Percentiles rank a stretch among this genome's conserved stretches.
These are phyloP conservation scores for Brachionus sp. DNA, from an alignment of 1,140 invertebrate species.

Conservation along the genomic window DNA sequence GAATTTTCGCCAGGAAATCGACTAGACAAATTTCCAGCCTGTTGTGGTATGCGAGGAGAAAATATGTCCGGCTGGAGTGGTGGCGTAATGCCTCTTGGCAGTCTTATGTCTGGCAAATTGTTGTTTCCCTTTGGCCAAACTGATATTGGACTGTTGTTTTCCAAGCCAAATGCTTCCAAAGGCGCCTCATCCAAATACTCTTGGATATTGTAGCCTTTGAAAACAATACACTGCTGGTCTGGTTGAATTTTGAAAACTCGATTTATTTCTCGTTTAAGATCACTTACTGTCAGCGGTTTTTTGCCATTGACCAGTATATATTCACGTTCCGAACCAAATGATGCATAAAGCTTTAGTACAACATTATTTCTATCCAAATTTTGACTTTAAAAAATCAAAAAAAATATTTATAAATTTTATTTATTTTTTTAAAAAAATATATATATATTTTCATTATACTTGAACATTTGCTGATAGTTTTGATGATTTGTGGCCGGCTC, in stretches of 20 bases:
- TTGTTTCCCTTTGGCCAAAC: conserved; percentile 23
- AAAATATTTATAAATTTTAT: neutral
- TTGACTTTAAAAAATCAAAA: neutral
- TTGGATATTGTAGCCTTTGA: neutral
- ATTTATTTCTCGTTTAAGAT: conserved; percentile 36
- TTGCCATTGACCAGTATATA: conserved; percentile 15
- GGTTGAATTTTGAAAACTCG: conserved; percentile 23
- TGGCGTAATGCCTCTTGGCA: conserved; percentile 10
- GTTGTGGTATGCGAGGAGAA: conserved; percentile 10
- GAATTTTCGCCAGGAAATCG: neutral
- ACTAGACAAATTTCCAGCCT: neutral
- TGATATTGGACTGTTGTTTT: conserved; percentile 27
- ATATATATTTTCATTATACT: neutral
- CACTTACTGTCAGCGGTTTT: neutral
- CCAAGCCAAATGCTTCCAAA: conserved; percentile 11
- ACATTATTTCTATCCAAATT: conserved; percentile 26
- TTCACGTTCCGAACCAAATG: conserved; percentile 31
- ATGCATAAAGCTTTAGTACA: conserved; percentile 24
- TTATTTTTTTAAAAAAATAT: neutral
- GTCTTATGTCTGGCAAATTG: neutral
- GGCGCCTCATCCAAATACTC: conserved; percentile 20
- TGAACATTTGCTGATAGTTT: conserved; percentile 3
- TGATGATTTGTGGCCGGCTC: neutral
- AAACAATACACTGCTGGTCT: conserved; percentile 27
- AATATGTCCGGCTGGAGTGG: neutral